phyloP scores from a whole-genome alignment of 2,888 invertebrate genomes.

The Hedychridium roseum region DNA sequence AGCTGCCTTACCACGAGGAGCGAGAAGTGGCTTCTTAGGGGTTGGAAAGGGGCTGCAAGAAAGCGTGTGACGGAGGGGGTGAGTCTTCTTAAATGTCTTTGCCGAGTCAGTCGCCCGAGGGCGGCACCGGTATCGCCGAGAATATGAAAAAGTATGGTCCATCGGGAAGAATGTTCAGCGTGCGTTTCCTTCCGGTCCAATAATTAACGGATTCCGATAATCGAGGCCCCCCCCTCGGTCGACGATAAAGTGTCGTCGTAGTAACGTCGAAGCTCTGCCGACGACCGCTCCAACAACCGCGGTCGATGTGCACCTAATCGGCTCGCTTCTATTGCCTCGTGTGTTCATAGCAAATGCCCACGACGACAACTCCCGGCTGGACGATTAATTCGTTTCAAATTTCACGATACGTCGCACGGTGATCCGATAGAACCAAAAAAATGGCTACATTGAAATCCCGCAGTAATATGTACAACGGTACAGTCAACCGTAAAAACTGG shows the following conservation, averaged over 20 bases:
- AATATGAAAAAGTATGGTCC: constrained; percentile 29
- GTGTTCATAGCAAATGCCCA: too few relatives aligned
- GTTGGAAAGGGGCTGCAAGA: constrained; percentile 50
- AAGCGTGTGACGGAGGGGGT: constrained; percentile 45
- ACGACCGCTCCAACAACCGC: constrained; percentile 1
- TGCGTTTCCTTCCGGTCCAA: too few relatives aligned
- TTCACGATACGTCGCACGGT: too few relatives aligned
- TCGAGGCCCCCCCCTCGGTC: background rate
- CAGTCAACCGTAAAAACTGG: too few relatives aligned
- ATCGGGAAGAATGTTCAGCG: too few relatives aligned
- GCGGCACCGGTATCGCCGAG: constrained; percentile 52
- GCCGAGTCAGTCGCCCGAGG: constrained; percentile 55
- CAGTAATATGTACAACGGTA: too few relatives aligned
- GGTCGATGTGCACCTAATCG: background rate
- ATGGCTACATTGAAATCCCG: too few relatives aligned
- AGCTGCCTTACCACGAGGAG: constrained; percentile 58
- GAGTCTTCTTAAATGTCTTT: constrained; percentile 61
- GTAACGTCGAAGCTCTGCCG: background rate
- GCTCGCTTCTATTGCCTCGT: too few relatives aligned
- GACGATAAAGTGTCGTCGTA: background rate
- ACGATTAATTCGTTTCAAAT: too few relatives aligned
- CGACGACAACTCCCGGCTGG: too few relatives aligned
- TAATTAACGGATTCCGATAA: background rate
- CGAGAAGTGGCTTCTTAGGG: constrained; percentile 51
- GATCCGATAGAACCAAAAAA: too few relatives aligned